Evolutionary conservation across 35 echinoderm and acorn worm species (phyloP).

Genomic region (Strongylocentrotus purpuratus): DNA sequence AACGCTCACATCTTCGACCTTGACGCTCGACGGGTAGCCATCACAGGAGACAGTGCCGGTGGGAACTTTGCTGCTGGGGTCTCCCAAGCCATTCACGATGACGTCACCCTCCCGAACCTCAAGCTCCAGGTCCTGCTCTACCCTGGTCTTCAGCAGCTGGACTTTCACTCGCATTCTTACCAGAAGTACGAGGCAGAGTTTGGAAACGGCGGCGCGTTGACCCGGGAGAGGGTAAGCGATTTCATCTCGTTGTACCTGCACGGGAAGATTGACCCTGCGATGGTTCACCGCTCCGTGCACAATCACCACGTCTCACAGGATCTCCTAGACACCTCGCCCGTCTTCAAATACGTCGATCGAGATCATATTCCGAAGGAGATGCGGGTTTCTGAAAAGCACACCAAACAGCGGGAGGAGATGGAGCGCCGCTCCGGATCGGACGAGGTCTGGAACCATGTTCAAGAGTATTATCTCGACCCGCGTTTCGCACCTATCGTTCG

Average conservation of each 20-base stretch:
- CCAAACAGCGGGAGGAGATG: not conserved
- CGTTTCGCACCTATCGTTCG: conserved; percentile 59
- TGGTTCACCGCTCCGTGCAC: not conserved
- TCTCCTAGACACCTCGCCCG: not conserved
- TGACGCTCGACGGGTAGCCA: conserved; percentile 61
- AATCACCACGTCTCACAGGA: conserved; percentile 7
- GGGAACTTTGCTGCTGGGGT: conserved; percentile 68
- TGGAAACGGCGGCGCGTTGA: conserved; percentile 9
- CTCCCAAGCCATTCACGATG: conserved; percentile 63
- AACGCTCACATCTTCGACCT: conserved; percentile 58
- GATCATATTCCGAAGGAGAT: not conserved
- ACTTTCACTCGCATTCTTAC: conserved; percentile 38
- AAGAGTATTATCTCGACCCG: conserved; percentile 48
- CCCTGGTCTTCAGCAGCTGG: conserved; percentile 71
- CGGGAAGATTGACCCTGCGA: not conserved
- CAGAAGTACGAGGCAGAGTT: conserved; percentile 49
- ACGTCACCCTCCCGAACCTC: conserved; percentile 40
- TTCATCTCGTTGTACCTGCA: conserved; percentile 24
- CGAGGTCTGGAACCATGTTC: conserved; percentile 49
- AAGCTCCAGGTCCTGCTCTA: conserved; percentile 78
- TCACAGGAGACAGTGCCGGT: conserved; percentile 83
- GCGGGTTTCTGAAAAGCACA: not conserved
- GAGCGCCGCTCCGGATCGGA: conserved; percentile 28
- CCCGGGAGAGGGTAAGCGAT: not conserved
- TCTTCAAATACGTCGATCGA: conserved; percentile 30